Evolutionary conservation across 2,888 invertebrate species (phyloP).

Genomic region (Tetranychus piercei): DNA sequence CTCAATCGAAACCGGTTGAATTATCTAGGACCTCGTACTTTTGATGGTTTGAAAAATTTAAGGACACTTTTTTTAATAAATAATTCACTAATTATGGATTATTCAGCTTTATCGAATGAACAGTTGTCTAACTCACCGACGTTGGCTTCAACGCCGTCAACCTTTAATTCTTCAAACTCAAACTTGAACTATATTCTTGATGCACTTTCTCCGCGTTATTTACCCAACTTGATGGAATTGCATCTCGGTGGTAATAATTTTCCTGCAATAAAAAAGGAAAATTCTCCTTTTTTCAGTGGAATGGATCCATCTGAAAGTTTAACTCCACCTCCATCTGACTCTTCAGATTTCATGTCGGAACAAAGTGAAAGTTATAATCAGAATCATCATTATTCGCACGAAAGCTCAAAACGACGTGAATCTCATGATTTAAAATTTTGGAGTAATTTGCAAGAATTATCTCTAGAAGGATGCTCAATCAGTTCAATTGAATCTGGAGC

Average conservation of each 20-base stretch:
- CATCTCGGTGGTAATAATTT: background rate
- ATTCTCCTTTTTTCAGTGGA: background rate
- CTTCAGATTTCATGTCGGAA: no score
- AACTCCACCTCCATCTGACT: background rate
- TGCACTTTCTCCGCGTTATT: background rate
- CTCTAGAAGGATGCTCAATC: conserved; percentile 2
- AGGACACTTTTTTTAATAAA: background rate
- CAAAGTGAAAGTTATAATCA: no score
- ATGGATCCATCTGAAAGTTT: background rate
- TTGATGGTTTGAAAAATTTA: background rate
- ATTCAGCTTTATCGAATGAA: background rate
- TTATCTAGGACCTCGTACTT: background rate
- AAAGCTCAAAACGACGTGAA: no score
- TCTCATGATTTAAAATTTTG: background rate
- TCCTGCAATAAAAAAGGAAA: background rate
- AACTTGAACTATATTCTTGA: background rate
- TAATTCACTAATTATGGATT: background rate
- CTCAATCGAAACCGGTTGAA: background rate
- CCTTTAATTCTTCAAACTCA: background rate
- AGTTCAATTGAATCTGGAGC: background rate
- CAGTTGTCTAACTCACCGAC: background rate
- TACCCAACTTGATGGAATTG: background rate
- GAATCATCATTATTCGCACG: no score
- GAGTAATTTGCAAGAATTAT: conserved; percentile 1
- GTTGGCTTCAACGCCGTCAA: background rate